Evolutionary conservation across 2,113 vertebrate species (phyloP), one percentile per base, ranked within the genome.

Genomic region (Chionodraco myersi): DNA sequence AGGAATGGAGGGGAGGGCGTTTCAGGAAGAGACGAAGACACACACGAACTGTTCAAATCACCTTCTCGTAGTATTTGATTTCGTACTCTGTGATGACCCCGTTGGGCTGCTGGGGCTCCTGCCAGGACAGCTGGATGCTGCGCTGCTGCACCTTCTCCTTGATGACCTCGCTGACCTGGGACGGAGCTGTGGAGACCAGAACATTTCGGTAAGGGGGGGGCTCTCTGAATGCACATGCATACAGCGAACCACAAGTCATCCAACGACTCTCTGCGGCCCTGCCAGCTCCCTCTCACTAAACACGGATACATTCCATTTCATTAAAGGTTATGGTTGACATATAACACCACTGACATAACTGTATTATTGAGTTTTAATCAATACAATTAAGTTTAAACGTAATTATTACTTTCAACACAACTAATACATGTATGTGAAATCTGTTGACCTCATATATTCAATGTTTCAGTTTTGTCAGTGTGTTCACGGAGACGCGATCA

Each of bases 1-100:
- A 41, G 41, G 57, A 57, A 59, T 34, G 44, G 53, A 57, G 26
- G 21, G 41, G 14, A 54, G 4, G 21, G 49, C 36, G 10, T 52
- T 21, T 61, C 26, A 34, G 60, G 47, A 26, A 49, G 71, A 75
- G 14, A 59, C 51, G 65, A 72, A 66, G 53, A 45, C 36, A 21
- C 49, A 57, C 3, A 4, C 3, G 5, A 12, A 11, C 3, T 44
- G 79, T 89, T 90, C 12, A n/a, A 94, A 97, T 96, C 94, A 99
- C 98, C 93, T 99, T 99, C 93, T 99, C 97, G 51, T 99, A 99
- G 93, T 99, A 99, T 93, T 99, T 99, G 95, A 99, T 98, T 93
- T 99, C 98, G 79, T 99, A 99, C 91, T 99, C 98, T 0, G 97
- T 99, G 96, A 99, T 99, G 96, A 99, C 97, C 83, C 98, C 98